Base-by-base conservation (phyloP, 2,888 invertebrate species). In the Apamea crenata region DNA sequence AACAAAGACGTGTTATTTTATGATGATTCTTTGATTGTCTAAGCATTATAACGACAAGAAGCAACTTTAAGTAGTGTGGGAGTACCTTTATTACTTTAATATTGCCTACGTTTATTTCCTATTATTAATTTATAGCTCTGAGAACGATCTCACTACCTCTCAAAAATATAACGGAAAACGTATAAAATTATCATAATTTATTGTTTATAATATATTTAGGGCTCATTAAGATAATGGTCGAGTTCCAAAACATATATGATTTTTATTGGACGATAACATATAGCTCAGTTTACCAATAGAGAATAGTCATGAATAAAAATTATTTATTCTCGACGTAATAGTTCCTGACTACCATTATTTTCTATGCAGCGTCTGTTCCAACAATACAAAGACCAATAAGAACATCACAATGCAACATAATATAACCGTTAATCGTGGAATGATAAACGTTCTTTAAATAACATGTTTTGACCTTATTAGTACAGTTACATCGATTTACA, bases 31-130 rank as follows among this genome's bases (percentile, higher is more conserved):
- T 82, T 87, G 84, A 87, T 88, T 80, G 86, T 88, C 80, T 86
- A 81, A 77, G 67, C 81, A 84, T 88, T 88, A 86, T 84, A 82
- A 91, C 89, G 82, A 92, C 90, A 88, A 90, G 83, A 86, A 89
- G 85, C 84, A 75, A 77, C 83, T 88, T 83, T 90, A 85, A 83
- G 72, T 67, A 81, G 86, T 87, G 93, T 94, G 91, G 94, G 94
- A 84, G 94, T 93, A 87, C 90, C 88, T 93, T 94, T 93, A 92
- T 88, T 90, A 91, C 90, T 82, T 84, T 88, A 90, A 89, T 91
- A 92, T 89, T 92, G 88, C 91, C 91, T 91, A 92, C 91, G 91
- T 92, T 91, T 91, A 91, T 93, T 91, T 91, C 92, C 91, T 92
- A 91, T 91, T 91, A 90, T 88, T 88, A 90, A 91, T 93, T 92